Conservation (phyloP, 2,113 vertebrate species). For the Percopsis transmontana region DNA sequence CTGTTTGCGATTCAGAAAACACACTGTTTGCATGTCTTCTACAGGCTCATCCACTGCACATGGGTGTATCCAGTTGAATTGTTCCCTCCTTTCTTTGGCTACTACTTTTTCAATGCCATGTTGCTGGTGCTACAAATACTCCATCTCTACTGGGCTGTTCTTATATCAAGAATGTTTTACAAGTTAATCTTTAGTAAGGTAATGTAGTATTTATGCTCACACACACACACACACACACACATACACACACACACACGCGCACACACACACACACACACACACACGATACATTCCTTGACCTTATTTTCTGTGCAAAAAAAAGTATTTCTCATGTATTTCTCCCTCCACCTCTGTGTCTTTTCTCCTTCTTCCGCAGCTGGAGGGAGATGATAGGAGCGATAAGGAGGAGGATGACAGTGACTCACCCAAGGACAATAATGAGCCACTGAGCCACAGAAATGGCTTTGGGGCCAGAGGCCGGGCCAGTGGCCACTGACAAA, state of each 20-base stretch:
- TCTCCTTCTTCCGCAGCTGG: constrained; percentile 45
- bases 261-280: neutral
- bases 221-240: too few relatives aligned
- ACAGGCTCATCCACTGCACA: constrained; percentile 88
- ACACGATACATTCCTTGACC: neutral
- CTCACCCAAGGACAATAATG: constrained; percentile 28
- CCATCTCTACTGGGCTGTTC: constrained; percentile 89
- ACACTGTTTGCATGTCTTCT: constrained; percentile 21
- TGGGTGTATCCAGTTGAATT: constrained; percentile 80
- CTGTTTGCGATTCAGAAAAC: neutral
- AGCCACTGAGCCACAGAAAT: constrained; percentile 49
- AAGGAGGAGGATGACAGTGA: constrained; percentile 69
- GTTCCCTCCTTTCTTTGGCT: constrained; percentile 84
- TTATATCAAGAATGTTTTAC: constrained; percentile 84
- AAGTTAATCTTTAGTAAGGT: constrained; percentile 84
- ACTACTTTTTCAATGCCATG: constrained; percentile 88
- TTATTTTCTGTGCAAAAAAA: too few relatives aligned
- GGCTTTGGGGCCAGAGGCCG: constrained; percentile 47
- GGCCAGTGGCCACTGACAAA: constrained; percentile 60
- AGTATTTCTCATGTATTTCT: neutral
- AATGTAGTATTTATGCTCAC: constrained; percentile 29
- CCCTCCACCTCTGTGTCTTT: constrained; percentile 7
- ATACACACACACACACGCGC: neutral
- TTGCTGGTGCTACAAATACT: constrained; percentile 83
- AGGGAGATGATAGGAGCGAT: constrained; percentile 68